Conservation (phyloP, 1,140 invertebrate species). For the Eueides isabella region DNA sequence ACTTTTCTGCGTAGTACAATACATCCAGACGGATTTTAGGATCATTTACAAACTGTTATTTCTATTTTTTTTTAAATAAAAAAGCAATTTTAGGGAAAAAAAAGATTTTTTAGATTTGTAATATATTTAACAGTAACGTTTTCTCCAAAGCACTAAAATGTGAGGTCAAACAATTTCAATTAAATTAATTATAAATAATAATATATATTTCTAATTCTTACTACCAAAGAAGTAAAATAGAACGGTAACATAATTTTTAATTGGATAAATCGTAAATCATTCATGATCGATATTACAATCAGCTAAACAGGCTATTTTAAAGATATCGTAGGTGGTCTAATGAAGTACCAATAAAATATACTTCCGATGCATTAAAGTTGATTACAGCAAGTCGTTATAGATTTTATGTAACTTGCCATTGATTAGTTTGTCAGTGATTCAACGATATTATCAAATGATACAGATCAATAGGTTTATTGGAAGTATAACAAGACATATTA, state of each 20-base stretch:
- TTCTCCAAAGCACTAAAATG: no score
- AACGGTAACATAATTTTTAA: constrained; percentile 5
- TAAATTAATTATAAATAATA: background rate
- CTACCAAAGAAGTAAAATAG: background rate
- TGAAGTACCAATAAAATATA: constrained; percentile 13
- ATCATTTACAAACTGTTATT: no score
- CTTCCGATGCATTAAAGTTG: constrained; percentile 10
- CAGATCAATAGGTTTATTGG: background rate
- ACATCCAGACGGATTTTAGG: no score
- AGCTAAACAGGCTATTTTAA: constrained; percentile 14
- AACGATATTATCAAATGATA: constrained; percentile 6
- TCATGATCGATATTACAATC: constrained; percentile 3
- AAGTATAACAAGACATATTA: no score
- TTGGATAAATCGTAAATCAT: constrained; percentile 7
- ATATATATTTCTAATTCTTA: background rate
- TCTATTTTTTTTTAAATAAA: no score
- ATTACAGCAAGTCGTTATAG: background rate
- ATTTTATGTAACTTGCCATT: constrained; percentile 5
- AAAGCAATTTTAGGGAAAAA: no score
- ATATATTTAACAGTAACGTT: no score
- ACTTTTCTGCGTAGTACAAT: no score
- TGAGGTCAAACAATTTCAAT: background rate
- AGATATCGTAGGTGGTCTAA: constrained; percentile 11
- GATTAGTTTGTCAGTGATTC: constrained; percentile 9
- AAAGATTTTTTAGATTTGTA: no score